Conservation (phyloP, 1,140 invertebrate genomes). For the Leptoteleia sp. region DNA sequence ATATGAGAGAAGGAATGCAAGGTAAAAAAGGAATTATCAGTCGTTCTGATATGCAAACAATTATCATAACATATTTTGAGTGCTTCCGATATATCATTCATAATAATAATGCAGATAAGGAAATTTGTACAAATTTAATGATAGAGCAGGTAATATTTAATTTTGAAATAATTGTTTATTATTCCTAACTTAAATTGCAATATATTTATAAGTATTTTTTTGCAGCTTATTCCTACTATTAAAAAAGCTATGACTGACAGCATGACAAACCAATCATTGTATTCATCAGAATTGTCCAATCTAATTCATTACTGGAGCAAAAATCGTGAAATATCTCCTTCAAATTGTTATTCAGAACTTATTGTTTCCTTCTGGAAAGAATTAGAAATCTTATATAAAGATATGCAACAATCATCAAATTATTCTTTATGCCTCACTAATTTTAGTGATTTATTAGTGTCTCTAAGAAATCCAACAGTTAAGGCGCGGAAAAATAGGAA, state of each 20-base stretch:
- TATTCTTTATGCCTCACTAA: constrained; percentile 30
- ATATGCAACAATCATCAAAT: constrained; percentile 20
- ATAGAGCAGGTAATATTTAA: constrained; percentile 71
- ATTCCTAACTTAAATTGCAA: no score
- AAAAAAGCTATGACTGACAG: constrained; percentile 80
- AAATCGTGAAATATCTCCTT: constrained; percentile 72
- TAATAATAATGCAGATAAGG: constrained; percentile 73
- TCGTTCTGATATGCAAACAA: constrained; percentile 83
- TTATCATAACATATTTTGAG: constrained; percentile 85
- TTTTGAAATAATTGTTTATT: not conserved
- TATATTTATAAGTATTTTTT: constrained; percentile 1
- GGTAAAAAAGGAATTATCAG: constrained; percentile 81
- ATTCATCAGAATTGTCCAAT: constrained; percentile 81
- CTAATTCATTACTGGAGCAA: constrained; percentile 83
- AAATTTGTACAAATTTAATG: constrained; percentile 75
- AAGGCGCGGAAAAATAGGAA: constrained; percentile 70
- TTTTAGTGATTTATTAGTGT: constrained; percentile 74
- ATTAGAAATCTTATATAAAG: constrained; percentile 71
- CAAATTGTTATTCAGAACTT: constrained; percentile 77
- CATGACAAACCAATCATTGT: constrained; percentile 77
- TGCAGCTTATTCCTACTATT: constrained; percentile 80
- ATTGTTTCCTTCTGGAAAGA: constrained; percentile 82
- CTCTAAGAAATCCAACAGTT: constrained; percentile 65
- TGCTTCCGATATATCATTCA: constrained; percentile 85
- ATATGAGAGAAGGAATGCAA: constrained; percentile 84